These are phyloP conservation scores for Drosophila mulleri DNA, from an alignment of 2,888 invertebrate species.

Conservation along the genomic window DNA sequence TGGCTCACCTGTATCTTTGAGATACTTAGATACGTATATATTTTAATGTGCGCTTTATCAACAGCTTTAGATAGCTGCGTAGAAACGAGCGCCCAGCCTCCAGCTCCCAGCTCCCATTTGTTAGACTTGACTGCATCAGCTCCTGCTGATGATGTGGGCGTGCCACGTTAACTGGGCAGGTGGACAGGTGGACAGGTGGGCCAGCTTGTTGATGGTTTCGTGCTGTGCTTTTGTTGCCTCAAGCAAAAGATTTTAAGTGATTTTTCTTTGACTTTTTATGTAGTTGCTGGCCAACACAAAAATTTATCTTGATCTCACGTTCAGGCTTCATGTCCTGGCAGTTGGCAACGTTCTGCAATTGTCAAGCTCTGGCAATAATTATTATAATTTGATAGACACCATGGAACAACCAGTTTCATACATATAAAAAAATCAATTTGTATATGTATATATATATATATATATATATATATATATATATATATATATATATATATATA, in stretches of 20 bases:
- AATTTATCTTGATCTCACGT: constrained; percentile 43
- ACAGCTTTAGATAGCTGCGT: constrained; percentile 69
- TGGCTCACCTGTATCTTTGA: constrained; percentile 64
- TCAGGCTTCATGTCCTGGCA: constrained; percentile 10
- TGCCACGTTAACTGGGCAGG: constrained; percentile 16
- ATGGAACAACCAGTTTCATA: not conserved
- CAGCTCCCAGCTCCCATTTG: constrained; percentile 46
- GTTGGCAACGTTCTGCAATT: too few relatives aligned
- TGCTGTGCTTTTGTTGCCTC: constrained; percentile 68
- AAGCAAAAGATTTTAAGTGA: constrained; percentile 61
- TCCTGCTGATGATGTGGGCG: constrained; percentile 37
- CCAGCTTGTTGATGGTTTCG: constrained; percentile 46
- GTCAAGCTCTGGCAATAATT: not conserved
- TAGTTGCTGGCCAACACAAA: constrained; percentile 37
- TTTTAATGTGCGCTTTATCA: constrained; percentile 78
- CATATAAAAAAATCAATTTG: not conserved
- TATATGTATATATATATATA: not conserved
- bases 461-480: not conserved
- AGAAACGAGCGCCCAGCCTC: constrained; percentile 21
- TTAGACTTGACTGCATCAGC: constrained; percentile 57
- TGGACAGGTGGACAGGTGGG: constrained; percentile 24
- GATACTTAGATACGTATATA: constrained; percentile 75
- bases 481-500: not conserved
- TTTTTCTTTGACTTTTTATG: constrained; percentile 52
- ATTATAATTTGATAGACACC: constrained; percentile 4